These are phyloP conservation scores for Oithona nana DNA, from an alignment of 2,888 invertebrate species.

Conservation along the genomic window DNA sequence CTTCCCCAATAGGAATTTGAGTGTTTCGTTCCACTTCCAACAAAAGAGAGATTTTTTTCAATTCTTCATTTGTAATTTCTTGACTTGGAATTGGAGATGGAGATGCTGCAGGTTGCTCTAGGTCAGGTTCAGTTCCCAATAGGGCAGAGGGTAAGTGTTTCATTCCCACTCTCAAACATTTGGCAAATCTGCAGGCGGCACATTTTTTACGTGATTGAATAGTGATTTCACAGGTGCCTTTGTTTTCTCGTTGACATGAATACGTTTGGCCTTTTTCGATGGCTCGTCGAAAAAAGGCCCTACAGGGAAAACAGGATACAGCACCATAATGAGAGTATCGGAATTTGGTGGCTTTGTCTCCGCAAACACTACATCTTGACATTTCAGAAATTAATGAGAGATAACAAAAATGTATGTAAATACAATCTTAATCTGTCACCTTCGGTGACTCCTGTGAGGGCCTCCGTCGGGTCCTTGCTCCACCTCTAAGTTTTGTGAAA, in stretches of 20 bases:
- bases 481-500: no score
- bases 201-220: background rate
- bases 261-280: background rate
- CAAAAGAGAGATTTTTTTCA: background rate
- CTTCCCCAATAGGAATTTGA: background rate
- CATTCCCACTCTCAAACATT: background rate
- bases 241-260: background rate
- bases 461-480: no score
- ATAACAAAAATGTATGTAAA: no score
- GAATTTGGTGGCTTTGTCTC: background rate
- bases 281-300: background rate
- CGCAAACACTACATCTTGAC: background rate
- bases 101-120: no score
- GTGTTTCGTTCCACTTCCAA: background rate
- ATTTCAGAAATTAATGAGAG: no score
- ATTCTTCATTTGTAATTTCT: background rate
- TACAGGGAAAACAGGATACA: background rate
- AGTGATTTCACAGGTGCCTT: background rate
- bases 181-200: background rate
- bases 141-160: no score
- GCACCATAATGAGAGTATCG: conserved; percentile 1
- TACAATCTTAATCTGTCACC: no score
- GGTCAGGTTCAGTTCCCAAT: no score
- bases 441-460: no score
- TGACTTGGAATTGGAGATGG: no score